phyloP scores from a whole-genome alignment of 2,797 vertebrate genomes.

The Pangasius larnaudii region DNA sequence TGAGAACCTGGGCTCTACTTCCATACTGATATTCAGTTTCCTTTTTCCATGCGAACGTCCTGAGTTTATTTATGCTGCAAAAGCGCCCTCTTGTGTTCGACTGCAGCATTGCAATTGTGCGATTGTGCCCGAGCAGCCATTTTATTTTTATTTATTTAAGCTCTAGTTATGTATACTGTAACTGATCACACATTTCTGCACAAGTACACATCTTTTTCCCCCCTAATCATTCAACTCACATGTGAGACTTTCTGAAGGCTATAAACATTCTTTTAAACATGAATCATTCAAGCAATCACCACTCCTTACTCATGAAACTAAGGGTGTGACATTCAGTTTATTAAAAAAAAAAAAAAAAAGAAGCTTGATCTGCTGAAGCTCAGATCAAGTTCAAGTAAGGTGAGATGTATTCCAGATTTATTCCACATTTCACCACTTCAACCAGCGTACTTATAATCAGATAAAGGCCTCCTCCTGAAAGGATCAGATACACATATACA shows the following conservation, averaged over 20 bases:
- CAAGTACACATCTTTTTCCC: not conserved
- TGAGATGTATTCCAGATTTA: not conserved
- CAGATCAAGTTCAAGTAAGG: not conserved
- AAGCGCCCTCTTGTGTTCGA: conserved; percentile 31
- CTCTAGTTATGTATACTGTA: not conserved
- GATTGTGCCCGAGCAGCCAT: not conserved
- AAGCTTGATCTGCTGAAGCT: not conserved
- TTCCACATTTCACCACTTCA: not conserved
- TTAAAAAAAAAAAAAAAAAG: not conserved
- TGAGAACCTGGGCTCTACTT: not conserved
- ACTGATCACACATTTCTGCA: not conserved
- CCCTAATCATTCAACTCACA: not conserved
- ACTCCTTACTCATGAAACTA: not conserved
- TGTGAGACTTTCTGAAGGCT: not conserved
- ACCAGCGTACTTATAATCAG: conserved; percentile 14
- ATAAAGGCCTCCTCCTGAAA: conserved; percentile 3
- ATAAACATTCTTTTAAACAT: not conserved
- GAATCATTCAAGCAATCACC: not conserved
- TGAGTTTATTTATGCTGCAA: not conserved
- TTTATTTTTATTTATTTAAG: not conserved
- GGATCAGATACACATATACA: not conserved
- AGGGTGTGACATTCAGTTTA: not conserved
- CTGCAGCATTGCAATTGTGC: not conserved
- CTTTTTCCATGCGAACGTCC: not conserved
- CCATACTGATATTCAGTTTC: not conserved